Evolutionary conservation across 2,113 vertebrate genomes (phyloP).

Genomic region (Macquaria australasica): DNA sequence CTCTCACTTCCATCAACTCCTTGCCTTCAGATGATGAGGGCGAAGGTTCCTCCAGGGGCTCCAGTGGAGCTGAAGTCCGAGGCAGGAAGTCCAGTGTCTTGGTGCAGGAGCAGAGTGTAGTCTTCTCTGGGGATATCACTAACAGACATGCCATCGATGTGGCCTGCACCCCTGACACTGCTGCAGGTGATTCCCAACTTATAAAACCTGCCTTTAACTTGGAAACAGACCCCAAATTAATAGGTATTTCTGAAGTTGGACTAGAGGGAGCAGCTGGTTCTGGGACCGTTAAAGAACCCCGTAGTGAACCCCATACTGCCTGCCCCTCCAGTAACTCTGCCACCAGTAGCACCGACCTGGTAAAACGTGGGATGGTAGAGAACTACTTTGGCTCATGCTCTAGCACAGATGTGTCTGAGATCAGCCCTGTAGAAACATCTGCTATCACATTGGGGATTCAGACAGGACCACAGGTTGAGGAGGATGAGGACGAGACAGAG

Average conservation of each 20-base stretch:
- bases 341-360: conserved; percentile 91
- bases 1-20: conserved; percentile 98
- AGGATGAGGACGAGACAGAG: conserved; percentile 88
- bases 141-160: conserved; percentile 26
- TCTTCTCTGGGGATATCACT: conserved; percentile 82
- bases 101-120: conserved; percentile 87
- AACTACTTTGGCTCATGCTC: conserved; percentile 95
- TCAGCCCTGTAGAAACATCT: conserved; percentile 85
- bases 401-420: conserved; percentile 89
- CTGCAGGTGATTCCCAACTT: conserved; percentile 43
- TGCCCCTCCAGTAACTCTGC: conserved; percentile 86
- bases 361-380: conserved; percentile 96
- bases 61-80: conserved; percentile 81
- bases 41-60: conserved; percentile 88
- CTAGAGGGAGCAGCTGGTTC: conserved; percentile 49
- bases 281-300: conserved; percentile 62
- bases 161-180: conserved; percentile 11
- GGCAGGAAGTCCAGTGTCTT: conserved; percentile 83
- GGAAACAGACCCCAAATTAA: conserved; percentile 70
- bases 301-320: conserved; percentile 76
- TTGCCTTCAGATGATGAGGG: conserved; percentile 95
- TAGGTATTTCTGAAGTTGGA: conserved; percentile 48
- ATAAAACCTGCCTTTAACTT: conserved; percentile 36
- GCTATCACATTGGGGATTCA: conserved; percentile 81
- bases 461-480: conserved; percentile 71